Evolutionary conservation across 1,140 invertebrate genomes (phyloP), one percentile per base, ranked within the genome.

Genomic region (Berghia stephanieae): DNA sequence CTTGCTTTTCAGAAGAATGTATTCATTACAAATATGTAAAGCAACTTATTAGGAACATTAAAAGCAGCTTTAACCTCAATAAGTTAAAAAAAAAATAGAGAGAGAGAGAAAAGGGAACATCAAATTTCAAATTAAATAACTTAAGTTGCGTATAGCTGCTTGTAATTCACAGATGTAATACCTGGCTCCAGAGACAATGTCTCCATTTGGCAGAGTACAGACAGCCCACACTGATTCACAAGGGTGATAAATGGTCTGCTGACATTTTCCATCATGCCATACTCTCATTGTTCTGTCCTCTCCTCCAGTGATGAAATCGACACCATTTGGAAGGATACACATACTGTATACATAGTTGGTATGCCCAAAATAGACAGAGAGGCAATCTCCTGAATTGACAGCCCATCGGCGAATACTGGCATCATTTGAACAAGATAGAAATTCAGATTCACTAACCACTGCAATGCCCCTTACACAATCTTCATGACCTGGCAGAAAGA

Each of bases 401-500:
- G 74, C 92, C 97, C 97, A 98, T 43, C 93, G 90, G 83, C 93
- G 92, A 21, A 98, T 91, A 3, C 93, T 92, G 0, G 94, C 94
- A 92, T 99, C 97, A 90, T 99, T 99, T 31, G 95, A 93, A 85
- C 95, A 96, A 43, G 96, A 97, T 21, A 97, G 86, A 86, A 98
- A 95, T 63, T 94, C 92, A 38, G 92, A 90, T 34, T 92, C 90
- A 69, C 91, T 92, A 3, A 96, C 86, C 1, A 93, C 91, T 2
- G 92, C 91, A 52, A 98, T 83, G 55, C 92, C 93, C 86, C 97
- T 90, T 0, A 99, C 95, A 91, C 96, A 97, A 86, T 99, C 97
- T 43, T 93, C 94, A 86, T 99, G 97, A 10, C 94, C 96, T 91
- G 91, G 4, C 72, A 92, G 77, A 55, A 81, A 27, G 8, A 63